phyloP scores from a whole-genome alignment of 2,113 vertebrate genomes.

The Ciconia stormi region DNA sequence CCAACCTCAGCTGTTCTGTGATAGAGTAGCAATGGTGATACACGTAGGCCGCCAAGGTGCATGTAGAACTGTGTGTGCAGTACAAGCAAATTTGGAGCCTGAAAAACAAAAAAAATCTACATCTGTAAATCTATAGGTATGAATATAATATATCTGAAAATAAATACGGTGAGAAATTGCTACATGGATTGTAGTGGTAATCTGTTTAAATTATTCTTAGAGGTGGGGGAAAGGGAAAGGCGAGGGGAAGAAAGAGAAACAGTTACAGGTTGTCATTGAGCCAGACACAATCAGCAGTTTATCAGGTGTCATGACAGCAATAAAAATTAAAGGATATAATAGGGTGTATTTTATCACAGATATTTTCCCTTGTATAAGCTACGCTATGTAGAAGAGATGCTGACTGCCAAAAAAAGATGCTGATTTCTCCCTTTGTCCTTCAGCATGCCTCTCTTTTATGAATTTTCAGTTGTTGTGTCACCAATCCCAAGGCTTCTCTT shows the following conservation, averaged over 20 bases:
- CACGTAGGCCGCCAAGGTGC: neutral
- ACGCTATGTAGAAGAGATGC: neutral
- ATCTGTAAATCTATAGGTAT: neutral
- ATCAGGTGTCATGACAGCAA: neutral
- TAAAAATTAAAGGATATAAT: constrained; percentile 12
- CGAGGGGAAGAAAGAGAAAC: neutral
- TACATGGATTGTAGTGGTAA: neutral
- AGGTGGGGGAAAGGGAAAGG: neutral
- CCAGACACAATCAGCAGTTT: neutral
- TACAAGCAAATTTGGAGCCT: neutral
- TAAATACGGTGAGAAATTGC: neutral
- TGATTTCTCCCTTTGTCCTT: neutral
- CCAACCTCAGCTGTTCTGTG: neutral
- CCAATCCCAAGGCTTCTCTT: neutral
- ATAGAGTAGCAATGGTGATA: neutral
- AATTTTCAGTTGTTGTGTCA: neutral
- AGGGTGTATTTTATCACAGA: neutral
- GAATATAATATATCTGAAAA: neutral
- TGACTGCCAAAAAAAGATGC: neutral
- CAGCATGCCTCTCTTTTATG: neutral
- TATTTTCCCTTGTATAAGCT: neutral
- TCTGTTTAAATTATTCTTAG: neutral
- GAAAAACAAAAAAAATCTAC: neutral
- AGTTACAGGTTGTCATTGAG: neutral
- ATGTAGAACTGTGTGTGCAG: fast-evolving